phyloP scores from a whole-genome alignment of 2,113 vertebrate species.

The Odontophorus gujanensis region DNA sequence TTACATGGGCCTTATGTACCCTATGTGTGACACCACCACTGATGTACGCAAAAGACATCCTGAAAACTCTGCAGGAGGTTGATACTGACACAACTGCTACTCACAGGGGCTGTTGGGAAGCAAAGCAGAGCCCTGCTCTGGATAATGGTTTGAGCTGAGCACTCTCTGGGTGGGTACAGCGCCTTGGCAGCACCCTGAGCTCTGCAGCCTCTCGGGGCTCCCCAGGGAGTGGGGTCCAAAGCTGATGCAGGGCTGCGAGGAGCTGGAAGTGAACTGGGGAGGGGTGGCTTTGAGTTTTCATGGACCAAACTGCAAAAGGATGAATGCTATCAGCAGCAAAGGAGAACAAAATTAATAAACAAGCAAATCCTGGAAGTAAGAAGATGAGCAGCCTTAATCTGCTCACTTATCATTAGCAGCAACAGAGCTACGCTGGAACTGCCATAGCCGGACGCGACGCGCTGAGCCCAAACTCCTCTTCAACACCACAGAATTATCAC shows the following conservation, averaged over 20 bases:
- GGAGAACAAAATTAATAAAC: background rate
- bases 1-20: background rate
- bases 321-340: background rate
- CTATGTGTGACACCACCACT: background rate
- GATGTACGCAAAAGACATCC: background rate
- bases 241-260: accelerated
- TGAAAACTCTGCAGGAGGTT: background rate
- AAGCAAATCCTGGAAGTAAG: background rate
- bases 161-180: accelerated
- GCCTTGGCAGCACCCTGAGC: background rate
- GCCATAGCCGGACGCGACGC: background rate
- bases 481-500: background rate
- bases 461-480: background rate
- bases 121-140: background rate
- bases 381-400: background rate
- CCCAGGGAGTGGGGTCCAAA: background rate
- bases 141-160: accelerated
- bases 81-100: background rate
- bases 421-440: background rate
- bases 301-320: background rate
- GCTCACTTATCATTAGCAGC: background rate
- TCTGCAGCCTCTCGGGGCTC: background rate
- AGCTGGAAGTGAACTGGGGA: background rate
- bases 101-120: background rate
- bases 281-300: background rate